phyloP scores from a whole-genome alignment of 2,797 vertebrate genomes.

The Silurus lanzhouensis region DNA sequence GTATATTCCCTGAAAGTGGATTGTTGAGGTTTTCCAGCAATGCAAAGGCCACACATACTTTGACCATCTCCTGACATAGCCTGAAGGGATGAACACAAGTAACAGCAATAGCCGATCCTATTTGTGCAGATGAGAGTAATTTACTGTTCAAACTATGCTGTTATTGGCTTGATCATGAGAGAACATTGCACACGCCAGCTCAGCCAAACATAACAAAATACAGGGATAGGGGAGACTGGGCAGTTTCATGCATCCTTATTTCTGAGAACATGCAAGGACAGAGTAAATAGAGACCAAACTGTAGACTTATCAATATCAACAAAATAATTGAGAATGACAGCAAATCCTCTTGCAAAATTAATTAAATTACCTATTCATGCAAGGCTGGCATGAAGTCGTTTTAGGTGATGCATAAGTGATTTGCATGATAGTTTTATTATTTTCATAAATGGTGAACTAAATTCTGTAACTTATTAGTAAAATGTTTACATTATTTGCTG shows the following conservation, averaged over 20 bases:
- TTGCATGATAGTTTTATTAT: neutral
- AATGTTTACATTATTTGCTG: neutral
- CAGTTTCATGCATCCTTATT: conserved; percentile 11
- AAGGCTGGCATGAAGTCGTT: neutral
- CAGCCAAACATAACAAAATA: conserved; percentile 58
- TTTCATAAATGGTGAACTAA: neutral
- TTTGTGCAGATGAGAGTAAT: conserved; percentile 66
- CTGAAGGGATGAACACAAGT: conserved; percentile 46
- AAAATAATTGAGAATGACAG: conserved; percentile 21
- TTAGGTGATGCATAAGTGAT: conserved; percentile 19
- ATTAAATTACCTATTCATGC: neutral
- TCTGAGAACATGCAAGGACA: conserved; percentile 17
- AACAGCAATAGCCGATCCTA: conserved; percentile 52
- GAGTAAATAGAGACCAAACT: neutral
- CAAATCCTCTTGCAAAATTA: conserved; percentile 17
- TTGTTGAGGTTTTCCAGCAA: conserved; percentile 41
- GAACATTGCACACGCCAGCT: conserved; percentile 25
- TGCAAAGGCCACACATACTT: conserved; percentile 35
- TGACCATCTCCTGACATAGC: conserved; percentile 53
- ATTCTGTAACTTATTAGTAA: conserved; percentile 1
- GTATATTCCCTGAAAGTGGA: conserved; percentile 28
- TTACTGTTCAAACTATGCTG: conserved; percentile 58
- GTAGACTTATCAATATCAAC: neutral
- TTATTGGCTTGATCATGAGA: conserved; percentile 59
- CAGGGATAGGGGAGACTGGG: neutral